Evolutionary conservation across 2,113 vertebrate species (phyloP).

Genomic region (Calypte anna): DNA sequence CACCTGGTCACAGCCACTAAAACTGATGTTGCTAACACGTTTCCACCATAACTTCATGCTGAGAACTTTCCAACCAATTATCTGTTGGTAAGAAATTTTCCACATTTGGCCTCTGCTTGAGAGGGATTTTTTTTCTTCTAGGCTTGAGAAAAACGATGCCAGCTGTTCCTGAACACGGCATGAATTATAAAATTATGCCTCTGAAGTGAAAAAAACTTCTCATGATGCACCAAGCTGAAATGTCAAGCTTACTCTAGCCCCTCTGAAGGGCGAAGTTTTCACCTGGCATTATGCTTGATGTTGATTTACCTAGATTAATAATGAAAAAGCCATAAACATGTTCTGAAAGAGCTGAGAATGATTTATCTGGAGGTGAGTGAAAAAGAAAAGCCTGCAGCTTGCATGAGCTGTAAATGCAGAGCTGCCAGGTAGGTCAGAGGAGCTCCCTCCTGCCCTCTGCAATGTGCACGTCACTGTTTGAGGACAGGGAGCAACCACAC

Average conservation of each 20-base stretch:
- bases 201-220: not conserved
- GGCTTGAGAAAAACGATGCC: conserved; percentile 28
- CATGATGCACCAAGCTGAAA: not conserved
- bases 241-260: not conserved
- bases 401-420: not conserved
- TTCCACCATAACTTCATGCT: conserved; percentile 47
- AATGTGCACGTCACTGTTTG: not conserved
- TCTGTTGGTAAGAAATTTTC: conserved; percentile 45
- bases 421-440: conserved; percentile 43
- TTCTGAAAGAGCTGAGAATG: not conserved
- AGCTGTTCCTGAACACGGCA: conserved; percentile 17
- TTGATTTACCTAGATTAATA: not conserved
- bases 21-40: not conserved
- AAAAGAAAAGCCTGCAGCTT: not conserved
- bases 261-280: not conserved
- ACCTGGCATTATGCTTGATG: not conserved
- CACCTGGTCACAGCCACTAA: conserved; percentile 41
- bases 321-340: not conserved
- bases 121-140: not conserved
- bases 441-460: not conserved
- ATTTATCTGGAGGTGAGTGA: not conserved
- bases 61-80: conserved; percentile 43
- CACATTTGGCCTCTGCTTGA: conserved; percentile 34
- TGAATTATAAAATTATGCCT: conserved; percentile 17
- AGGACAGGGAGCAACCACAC: not conserved